A percentile compares a stretch with the other conserved stretches of the same genome.
Evolutionary conservation across 2,888 invertebrate genomes (phyloP).

Genomic region (Limnephilus auricula): DNA sequence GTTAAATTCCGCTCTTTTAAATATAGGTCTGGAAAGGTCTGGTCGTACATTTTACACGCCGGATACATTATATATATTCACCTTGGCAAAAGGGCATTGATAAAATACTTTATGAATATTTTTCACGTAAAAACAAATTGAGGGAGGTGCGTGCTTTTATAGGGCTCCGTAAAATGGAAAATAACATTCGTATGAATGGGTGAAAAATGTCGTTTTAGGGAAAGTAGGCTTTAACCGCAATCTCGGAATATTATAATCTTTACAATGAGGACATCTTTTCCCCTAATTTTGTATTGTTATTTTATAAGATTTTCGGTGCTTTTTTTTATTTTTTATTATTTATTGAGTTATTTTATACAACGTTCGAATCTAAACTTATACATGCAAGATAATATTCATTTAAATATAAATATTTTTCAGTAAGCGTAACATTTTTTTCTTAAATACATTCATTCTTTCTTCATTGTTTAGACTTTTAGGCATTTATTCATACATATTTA

Average conservation of each 20-base stretch:
- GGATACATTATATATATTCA: neutral
- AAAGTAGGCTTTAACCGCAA: neutral
- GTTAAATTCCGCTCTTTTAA: neutral
- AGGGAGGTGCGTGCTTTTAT: neutral
- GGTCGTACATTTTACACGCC: neutral
- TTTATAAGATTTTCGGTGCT: neutral
- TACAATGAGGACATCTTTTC: neutral
- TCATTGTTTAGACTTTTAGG: too few relatives aligned
- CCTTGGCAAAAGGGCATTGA: neutral
- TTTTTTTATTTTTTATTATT: neutral
- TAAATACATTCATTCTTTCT: too few relatives aligned
- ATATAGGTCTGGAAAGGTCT: neutral
- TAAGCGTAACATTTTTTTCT: too few relatives aligned
- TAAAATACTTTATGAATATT: conserved; percentile 2
- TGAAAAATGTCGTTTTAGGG: neutral
- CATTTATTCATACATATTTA: too few relatives aligned
- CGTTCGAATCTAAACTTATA: too few relatives aligned
- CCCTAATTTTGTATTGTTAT: neutral
- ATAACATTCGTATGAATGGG: conserved; percentile 2
- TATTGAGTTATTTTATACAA: too few relatives aligned
- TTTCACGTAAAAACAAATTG: neutral
- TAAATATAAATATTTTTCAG: too few relatives aligned
- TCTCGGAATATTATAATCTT: neutral
- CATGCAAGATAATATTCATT: too few relatives aligned
- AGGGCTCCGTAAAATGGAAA: neutral